Evolutionary conservation across 1,140 invertebrate genomes (phyloP).

Genomic region (Tetranychus urticae): DNA sequence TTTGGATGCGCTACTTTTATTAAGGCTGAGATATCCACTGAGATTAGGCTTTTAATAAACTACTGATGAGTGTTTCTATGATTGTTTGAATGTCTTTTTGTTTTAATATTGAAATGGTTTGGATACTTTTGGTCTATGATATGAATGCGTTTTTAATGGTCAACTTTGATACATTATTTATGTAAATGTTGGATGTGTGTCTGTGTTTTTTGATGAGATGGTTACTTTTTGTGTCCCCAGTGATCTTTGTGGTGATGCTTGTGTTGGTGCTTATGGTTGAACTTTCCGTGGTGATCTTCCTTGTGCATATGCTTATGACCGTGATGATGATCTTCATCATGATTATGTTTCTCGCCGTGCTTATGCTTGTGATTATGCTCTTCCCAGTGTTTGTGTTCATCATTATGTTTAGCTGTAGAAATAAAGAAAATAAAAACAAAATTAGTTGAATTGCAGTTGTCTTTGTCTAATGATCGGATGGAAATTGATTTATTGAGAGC

Average conservation of each 20-base stretch:
- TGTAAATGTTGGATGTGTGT: too few relatives aligned
- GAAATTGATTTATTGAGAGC: neutral
- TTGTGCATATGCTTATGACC: neutral
- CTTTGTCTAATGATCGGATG: neutral
- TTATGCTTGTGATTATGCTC: neutral
- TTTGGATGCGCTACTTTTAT: too few relatives aligned
- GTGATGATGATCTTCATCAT: neutral
- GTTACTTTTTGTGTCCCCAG: neutral
- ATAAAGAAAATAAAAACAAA: neutral
- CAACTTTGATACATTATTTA: too few relatives aligned
- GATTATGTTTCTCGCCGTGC: neutral
- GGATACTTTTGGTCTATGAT: too few relatives aligned
- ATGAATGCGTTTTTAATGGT: too few relatives aligned
- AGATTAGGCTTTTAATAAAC: too few relatives aligned
- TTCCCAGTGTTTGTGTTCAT: neutral
- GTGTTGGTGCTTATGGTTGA: neutral
- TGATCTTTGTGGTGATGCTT: neutral
- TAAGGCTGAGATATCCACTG: too few relatives aligned
- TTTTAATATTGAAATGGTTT: too few relatives aligned
- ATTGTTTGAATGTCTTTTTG: too few relatives aligned
- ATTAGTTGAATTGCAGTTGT: neutral
- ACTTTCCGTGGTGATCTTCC: neutral
- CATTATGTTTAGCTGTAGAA: neutral
- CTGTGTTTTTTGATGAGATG: too few relatives aligned
- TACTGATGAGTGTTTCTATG: too few relatives aligned